Percentiles rank a stretch among this genome's conserved stretches.
phyloP scores from a whole-genome alignment of 2,888 invertebrate genomes.

The Opisthograptis luteolata region DNA sequence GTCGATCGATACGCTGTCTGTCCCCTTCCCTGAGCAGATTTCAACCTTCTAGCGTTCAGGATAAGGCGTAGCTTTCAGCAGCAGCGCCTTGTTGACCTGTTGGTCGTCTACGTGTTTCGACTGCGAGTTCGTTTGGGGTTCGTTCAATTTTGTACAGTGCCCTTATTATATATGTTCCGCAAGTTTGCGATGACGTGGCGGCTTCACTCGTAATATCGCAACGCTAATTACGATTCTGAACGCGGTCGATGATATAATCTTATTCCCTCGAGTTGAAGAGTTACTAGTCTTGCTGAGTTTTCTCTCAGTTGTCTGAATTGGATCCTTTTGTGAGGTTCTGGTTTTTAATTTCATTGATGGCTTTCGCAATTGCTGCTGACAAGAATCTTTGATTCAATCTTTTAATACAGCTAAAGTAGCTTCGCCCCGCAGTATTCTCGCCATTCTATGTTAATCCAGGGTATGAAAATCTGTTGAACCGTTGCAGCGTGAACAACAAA shows the following conservation, averaged over 20 bases:
- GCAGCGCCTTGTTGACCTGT: conserved; percentile 49
- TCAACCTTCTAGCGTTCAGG: conserved; percentile 33
- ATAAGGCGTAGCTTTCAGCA: conserved; percentile 23
- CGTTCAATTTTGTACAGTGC: conserved; percentile 45
- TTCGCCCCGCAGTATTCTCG: too few species aligned
- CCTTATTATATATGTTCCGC: conserved; percentile 46
- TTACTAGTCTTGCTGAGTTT: background rate
- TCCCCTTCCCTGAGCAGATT: conserved; percentile 36
- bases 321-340: background rate
- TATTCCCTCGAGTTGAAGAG: conserved; percentile 6
- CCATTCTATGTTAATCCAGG: too few species aligned
- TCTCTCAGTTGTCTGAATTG: background rate
- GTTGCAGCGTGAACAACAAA: too few species aligned
- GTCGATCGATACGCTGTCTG: conserved; percentile 68
- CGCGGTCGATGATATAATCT: conserved; percentile 12
- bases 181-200: conserved; percentile 45
- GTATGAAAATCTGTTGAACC: too few species aligned
- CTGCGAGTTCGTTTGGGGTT: conserved; percentile 46
- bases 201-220: conserved; percentile 21
- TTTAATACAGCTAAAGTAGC: too few species aligned
- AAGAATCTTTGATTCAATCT: background rate
- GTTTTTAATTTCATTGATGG: background rate
- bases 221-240: conserved; percentile 11
- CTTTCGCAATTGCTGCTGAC: too few species aligned
- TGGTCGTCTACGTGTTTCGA: conserved; percentile 53